Evolutionary conservation across 2,888 invertebrate genomes (phyloP).

Genomic region (Ochropleura plecta): DNA sequence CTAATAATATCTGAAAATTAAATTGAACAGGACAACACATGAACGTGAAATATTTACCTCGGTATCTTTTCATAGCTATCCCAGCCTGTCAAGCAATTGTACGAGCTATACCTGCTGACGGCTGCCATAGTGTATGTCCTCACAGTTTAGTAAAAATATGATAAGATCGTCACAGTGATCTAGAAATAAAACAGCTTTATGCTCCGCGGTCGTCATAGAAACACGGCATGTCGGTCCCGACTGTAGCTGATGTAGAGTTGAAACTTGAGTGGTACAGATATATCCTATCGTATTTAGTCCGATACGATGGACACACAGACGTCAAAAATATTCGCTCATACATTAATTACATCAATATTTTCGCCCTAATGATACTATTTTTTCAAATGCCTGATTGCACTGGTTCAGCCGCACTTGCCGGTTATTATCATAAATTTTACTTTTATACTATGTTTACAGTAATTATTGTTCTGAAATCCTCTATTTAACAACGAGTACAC

Average conservation of each 20-base stretch:
- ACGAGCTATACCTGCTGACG: slow-evolving; percentile 95
- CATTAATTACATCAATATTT: too few relatives aligned
- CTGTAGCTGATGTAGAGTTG: slow-evolving; percentile 11
- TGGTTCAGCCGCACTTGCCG: not conserved
- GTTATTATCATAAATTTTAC: not conserved
- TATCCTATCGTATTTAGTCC: not conserved
- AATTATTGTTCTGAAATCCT: not conserved
- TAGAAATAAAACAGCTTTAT: slow-evolving; percentile 15
- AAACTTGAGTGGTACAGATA: slow-evolving; percentile 1
- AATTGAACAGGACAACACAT: not conserved
- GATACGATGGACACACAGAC: not conserved
- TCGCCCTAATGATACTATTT: not conserved
- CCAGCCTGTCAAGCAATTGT: slow-evolving; percentile 97
- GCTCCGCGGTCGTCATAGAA: slow-evolving; percentile 14
- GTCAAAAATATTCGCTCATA: not conserved
- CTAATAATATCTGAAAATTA: not conserved
- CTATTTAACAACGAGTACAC: slow-evolving; percentile 4
- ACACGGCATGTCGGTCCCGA: slow-evolving; percentile 1
- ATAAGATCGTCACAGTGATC: slow-evolving; percentile 25
- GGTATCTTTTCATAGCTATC: slow-evolving; percentile 97
- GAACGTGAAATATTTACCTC: slow-evolving; percentile 91
- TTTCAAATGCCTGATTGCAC: not conserved
- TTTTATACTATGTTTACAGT: not conserved
- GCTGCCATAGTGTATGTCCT: slow-evolving; percentile 90
- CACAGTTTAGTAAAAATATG: slow-evolving; percentile 7